Base-by-base conservation (phyloP, 2,113 vertebrate genomes). In the Mormoops blainvillei region DNA sequence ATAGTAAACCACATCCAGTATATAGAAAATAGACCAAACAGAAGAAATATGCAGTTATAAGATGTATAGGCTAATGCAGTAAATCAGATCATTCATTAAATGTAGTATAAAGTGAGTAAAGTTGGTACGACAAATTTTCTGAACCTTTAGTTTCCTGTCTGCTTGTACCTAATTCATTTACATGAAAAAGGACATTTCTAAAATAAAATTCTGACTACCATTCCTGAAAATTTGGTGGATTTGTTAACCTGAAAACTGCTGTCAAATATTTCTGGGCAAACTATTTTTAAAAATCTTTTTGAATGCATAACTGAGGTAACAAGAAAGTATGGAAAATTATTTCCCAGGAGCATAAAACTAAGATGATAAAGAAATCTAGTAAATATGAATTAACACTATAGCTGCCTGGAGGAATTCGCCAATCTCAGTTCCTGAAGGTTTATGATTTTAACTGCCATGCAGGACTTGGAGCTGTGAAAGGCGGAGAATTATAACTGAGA, bases 81-180 rank as follows among this genome's bases (percentile, higher is more conserved):
- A 54, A 90, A 68, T 83, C 52, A 81, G n/a, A 31, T 70, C 73
- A 82, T 48, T 89, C 54, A 38, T 41, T 73, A 91, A 93, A 38
- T 90, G 12, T 45, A 28, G 77, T 77, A 77, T 58, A 71, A 80
- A 86, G 13, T 89, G 3, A 70, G 16, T 95, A 18, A 73, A 86
- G 58, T 91, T 94, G n/a, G 16, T 63, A 88, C n/a, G 43, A 83
- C 43, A 94, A 5, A 48, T 68, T 89, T 95, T 97, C 63, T 80
- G 52, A 91, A 12, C 18, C 67, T 76, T 77, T 71, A 89, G 41
- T 77, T 97, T 87, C 56, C 33, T 81, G 41, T 71, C 16, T 82
- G 45, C 4, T 81, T 82, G 38, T 73, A 28, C 63, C 12, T 85
- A 89, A 63, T 73, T 97, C 24, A 67, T 76, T 61, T 89, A 94